Base-by-base conservation (phyloP, 2,797 vertebrate species). In the Pelobates cultripes region DNA sequence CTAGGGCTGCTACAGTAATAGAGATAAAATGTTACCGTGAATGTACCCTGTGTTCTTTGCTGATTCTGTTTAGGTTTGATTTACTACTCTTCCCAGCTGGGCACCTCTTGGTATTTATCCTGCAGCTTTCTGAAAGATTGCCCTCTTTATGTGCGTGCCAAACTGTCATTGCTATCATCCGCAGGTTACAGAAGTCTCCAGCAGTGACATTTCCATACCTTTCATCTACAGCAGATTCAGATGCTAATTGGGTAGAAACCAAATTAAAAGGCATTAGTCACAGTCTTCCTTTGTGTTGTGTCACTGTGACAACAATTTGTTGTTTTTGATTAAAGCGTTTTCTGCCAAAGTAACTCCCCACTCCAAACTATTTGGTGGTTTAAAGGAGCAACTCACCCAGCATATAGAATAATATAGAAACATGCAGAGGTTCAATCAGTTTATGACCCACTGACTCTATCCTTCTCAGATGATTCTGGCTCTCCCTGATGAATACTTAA, bases 121-220 rank as follows among this genome's bases (percentile, higher is more conserved):
- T 51, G 3, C 60, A 74, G 71, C 72, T 70, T 43, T 43, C 55
- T 70, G 55, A 75, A 64, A 74, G 44, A 70, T 64, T 79, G 53
- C 55, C 76, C 55, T 17, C 77, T 79, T 74, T 83, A 67, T 70
- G 67, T 78, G 64, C 55, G 61, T 70, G 66, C 70, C 77, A 83
- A 74, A 64, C 15, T 70, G 76, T 79, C 71, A 70, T 40, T 75
- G 81, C 81, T 13, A 55, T 83, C 53, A 73, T 41, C 81, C 55
- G 71, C 81, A 79, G 77, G 81, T 78, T 79, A 83, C 41, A 83
- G 76, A 74, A 70, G 41, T 40, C 66, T 55, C 81, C 71, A 75
- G 43, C 66, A 75, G 76, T 79, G 71, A 70, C 71, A 83, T 83
- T 83, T 78, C 71, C 81, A 83, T 83, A 75, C 81, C 71, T 83